Evolutionary conservation across 2,888 invertebrate genomes (phyloP), one percentile per base, ranked within the genome.

Genomic region (Falcaria lacertinaria): DNA sequence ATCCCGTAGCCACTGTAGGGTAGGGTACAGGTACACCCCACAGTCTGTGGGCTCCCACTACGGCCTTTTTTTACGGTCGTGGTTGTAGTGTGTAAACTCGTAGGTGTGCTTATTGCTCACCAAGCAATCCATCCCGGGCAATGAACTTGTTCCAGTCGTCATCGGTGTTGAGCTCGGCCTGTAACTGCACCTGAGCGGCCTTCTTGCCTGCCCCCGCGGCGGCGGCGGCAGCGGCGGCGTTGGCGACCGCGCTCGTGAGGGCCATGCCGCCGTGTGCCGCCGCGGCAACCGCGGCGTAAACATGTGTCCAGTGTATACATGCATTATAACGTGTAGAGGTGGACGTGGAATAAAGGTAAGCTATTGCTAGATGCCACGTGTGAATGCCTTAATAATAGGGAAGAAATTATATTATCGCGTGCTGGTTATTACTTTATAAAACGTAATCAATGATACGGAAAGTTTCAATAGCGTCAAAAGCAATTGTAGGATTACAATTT

Each of bases 71-170:
- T n/a, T n/a, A n/a, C n/a, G n/a, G n/a, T n/a, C n/a, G n/a, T n/a
- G n/a, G n/a, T n/a, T n/a, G n/a, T n/a, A n/a, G n/a, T n/a, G n/a
- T n/a, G n/a, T n/a, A n/a, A n/a, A n/a, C n/a, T n/a, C n/a, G n/a
- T n/a, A n/a, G n/a, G n/a, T n/a, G n/a, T n/a, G n/a, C 8, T 1
- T 1, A 34, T 17, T 7, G 74, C 85, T 76, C 66, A 95, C 96
- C 93, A 47, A 95, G 83, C 11, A 97, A 82, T 52, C 97, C 97
- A 46, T 94, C 93, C 57, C 92, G 92, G 39, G 92, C 87, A 34
- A 97, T 64, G 59, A 97, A 92, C 71, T 94, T 94, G 41, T 92
- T 91, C 93, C 97, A 95, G 42, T 97, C 97, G 47, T 97, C 97
- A 58, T 97, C 95, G 1, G 89, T 94, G 57, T 91, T 92, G 33